These are phyloP conservation scores for Pteronotus mesoamericanus DNA, from an alignment of 2,797 vertebrate genomes.

Conservation along the genomic window DNA sequence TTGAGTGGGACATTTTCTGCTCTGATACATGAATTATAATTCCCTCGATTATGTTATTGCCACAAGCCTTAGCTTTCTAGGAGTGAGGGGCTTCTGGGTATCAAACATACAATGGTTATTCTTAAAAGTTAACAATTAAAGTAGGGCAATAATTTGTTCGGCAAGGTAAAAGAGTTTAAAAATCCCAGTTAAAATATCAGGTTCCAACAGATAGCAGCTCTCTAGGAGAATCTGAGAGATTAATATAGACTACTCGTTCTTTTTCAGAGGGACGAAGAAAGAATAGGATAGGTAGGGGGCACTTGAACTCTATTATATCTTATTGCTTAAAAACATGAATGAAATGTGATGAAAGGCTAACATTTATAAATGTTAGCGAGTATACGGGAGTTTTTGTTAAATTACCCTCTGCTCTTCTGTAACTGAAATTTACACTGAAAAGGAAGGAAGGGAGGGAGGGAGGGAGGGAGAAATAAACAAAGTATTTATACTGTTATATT, in stretches of 20 bases:
- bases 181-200: neutral
- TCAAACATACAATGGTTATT: neutral
- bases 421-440: neutral
- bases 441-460: neutral
- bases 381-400: neutral
- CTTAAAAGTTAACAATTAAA: slow-evolving; percentile 13
- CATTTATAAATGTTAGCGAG: neutral
- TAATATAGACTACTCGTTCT: neutral
- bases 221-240: neutral
- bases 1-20: neutral
- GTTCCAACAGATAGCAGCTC: neutral
- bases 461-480: neutral
- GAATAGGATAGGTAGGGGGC: neutral
- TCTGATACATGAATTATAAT: neutral
- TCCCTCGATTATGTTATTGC: neutral
- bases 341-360: neutral
- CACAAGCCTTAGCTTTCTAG: neutral
- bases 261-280: neutral
- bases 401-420: neutral
- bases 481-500: slow-evolving; percentile 2
- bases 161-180: neutral
- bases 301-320: neutral
- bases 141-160: neutral
- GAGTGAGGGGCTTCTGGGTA: neutral
- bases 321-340: neutral